Evolutionary conservation across 2,888 invertebrate species (phyloP), one percentile per base, ranked within the genome.

Genomic region (Chironomus tentans): DNA sequence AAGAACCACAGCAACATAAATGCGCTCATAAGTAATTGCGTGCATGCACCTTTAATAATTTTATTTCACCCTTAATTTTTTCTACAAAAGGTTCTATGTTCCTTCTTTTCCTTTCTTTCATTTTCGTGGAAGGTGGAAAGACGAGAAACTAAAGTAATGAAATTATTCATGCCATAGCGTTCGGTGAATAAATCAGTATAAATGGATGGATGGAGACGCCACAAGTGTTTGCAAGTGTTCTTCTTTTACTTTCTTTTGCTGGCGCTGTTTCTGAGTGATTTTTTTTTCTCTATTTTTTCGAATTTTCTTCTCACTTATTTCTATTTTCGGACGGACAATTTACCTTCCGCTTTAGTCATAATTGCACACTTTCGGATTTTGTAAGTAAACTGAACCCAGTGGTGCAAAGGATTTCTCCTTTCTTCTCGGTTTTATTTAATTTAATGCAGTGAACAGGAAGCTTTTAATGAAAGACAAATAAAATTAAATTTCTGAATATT

Each of bases 211-310:
- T 65, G 22, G 65, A 65, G 22, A 65, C n/a, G 68, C 68, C 68
- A 68, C 68, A 68, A 68, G 68, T 68, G 68, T 46, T 68, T 68
- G 28, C 38, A 68, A 68, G n/a, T 68, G 38, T 68, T 68, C n/a
- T 68, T 68, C 38, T 46, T 68, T n/a, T n/a, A n/a, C n/a, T n/a
- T n/a, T n/a, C 3, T 28, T 13, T 28, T 68, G 10, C 22, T 22
- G 22, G 18, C 65, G 21, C 24, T 65, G 65, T 65, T 65, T 13
- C 38, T 38, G 38, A 38, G 38, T 38, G 10, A 38, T 38, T 38
- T 38, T 10, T 10, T 38, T 38, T 28, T 48, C 4, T 13, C n/a
- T 48, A 13, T 48, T 48, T n/a, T n/a, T n/a, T 4, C n/a, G 50
- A 22, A 65, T 21, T 22, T 24, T 65, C 21, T 21, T 22, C 18